These are phyloP conservation scores for Squalus acanthias DNA, from an alignment of 2,797 vertebrate genomes.

Conservation along the genomic window DNA sequence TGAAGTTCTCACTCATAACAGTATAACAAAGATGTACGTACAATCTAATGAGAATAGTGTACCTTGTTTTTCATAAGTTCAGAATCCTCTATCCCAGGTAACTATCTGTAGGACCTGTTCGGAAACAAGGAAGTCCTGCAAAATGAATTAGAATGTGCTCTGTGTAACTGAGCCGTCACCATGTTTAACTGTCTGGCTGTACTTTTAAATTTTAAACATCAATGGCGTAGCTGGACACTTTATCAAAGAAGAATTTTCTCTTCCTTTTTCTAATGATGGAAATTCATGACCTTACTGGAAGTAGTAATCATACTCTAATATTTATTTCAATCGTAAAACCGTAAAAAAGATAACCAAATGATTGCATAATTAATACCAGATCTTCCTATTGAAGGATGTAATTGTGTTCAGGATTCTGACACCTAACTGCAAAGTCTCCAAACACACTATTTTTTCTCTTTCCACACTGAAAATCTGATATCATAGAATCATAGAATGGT, in stretches of 20 bases:
- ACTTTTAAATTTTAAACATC: neutral
- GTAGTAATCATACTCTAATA: neutral
- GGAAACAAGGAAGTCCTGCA: neutral
- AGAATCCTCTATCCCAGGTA: too few relatives aligned
- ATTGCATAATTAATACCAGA: neutral
- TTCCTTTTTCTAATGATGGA: neutral
- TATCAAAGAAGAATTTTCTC: neutral
- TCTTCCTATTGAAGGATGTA: neutral
- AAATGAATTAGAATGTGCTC: neutral
- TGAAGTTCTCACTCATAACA: neutral
- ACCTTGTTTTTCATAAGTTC: neutral
- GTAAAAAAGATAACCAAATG: neutral
- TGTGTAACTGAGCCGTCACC: neutral
- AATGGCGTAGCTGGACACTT: neutral
- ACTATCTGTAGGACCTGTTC: neutral
- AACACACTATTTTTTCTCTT: neutral
- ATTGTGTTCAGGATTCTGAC: neutral
- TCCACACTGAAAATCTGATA: neutral
- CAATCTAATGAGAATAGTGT: neutral
- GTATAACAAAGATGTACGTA: neutral
- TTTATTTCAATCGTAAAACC: neutral
- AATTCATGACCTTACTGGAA: neutral
- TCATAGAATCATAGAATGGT: too few relatives aligned
- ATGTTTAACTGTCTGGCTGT: neutral
- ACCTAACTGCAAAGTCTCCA: neutral